phyloP scores from a whole-genome alignment of 2,113 vertebrate genomes.

The Dromaius novaehollandiae region DNA sequence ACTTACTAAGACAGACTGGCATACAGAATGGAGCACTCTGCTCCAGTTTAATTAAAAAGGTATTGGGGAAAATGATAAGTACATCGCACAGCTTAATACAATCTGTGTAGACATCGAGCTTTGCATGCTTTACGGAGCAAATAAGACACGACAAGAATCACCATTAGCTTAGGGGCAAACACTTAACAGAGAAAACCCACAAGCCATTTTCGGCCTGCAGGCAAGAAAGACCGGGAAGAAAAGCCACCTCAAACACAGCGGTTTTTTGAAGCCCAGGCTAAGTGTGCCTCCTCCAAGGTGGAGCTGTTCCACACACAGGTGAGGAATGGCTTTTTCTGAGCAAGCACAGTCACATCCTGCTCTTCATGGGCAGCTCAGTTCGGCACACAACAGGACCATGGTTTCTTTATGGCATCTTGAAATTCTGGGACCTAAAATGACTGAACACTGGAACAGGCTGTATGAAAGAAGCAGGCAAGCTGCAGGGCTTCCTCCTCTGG shows the following conservation, averaged over 20 bases:
- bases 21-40: neutral
- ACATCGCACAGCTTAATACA: neutral
- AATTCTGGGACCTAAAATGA: neutral
- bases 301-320: neutral
- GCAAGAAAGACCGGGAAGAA: neutral
- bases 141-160: constrained; percentile 1
- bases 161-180: neutral
- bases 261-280: neutral
- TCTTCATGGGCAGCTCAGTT: neutral
- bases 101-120: neutral
- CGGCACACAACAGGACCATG: neutral
- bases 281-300: neutral
- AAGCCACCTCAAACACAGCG: neutral
- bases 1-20: neutral
- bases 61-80: constrained; percentile 33
- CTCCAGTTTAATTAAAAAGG: constrained; percentile 43
- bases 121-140: constrained; percentile 4
- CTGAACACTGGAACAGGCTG: neutral
- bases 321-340: neutral
- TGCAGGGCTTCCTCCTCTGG: neutral
- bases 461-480: neutral
- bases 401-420: neutral
- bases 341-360: neutral
- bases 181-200: neutral
- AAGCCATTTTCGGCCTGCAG: neutral